Evolutionary conservation across 1,140 invertebrate genomes (phyloP), one percentile per base, ranked within the genome.

Genomic region (Hypsibius dujardini): DNA sequence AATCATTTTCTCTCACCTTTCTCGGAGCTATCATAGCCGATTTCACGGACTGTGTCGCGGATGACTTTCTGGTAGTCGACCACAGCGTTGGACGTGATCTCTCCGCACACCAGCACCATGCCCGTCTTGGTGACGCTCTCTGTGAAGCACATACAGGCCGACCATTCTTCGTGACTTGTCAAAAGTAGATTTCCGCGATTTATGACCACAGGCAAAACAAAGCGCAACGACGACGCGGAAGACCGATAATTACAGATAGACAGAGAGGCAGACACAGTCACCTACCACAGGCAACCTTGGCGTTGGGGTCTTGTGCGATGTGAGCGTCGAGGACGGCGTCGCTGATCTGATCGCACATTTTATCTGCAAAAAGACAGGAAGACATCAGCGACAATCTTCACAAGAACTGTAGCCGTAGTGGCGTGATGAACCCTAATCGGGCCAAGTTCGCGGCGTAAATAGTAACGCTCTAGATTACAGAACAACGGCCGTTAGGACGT

Each of bases 321-420:
- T 97, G 92, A 76, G 95, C 95, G 82, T 99, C 95, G 74, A 99
- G 83, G 77, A 99, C 89, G 74, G 95, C 95, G 84, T 99, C 95
- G 82, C 92, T 96, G 76, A 98, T 94, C 82, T 98, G 95, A 82
- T 99, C 95, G 79, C 95, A 98, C 86, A 98, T 95, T 87, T 98
- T 98, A 80, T 98, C 95, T 96, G 76, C 76, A 76, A 59, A 74
- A 45, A 70, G 70, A 74, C 50, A 56, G 7, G 50, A 69, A 69
- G 7, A 56, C 50, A 56, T 7, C 50, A n/a, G 50, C n/a, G 50
- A 56, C 50, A 56, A n/a, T 56, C n/a, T 7, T n/a, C n/a, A 7
- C 50, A 7, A n/a, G 50, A 7, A 7, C n/a, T 56, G 50, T 7
- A n/a, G n/a, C 7, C 50, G n/a, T 7, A 56, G 7, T 56, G n/a